Percentiles rank a stretch among this genome's conserved stretches.
phyloP scores from a whole-genome alignment of 2,888 invertebrate species.

The Ceramica pisi region DNA sequence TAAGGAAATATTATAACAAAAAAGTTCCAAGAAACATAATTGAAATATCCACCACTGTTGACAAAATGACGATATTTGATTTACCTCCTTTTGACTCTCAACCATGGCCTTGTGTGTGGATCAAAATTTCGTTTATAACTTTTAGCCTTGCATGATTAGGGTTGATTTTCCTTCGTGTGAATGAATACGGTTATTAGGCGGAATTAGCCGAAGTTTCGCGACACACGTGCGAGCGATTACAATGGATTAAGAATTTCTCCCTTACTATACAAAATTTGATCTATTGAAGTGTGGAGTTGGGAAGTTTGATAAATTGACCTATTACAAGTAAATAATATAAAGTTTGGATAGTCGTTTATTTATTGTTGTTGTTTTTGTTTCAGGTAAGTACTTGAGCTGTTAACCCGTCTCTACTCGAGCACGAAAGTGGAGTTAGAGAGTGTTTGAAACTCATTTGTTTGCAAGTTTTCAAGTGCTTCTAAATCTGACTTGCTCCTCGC shows the following conservation, averaged over 20 bases:
- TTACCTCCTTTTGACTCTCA: constrained; percentile 66
- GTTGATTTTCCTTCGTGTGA: constrained; percentile 61
- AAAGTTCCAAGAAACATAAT: constrained; percentile 45
- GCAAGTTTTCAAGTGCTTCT: constrained; percentile 31
- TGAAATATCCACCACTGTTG: constrained; percentile 34
- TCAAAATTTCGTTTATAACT: constrained; percentile 53
- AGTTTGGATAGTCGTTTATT: constrained; percentile 61
- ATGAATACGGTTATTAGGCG: constrained; percentile 70
- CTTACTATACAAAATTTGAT: constrained; percentile 73
- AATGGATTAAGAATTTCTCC: constrained; percentile 74
- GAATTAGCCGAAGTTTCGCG: constrained; percentile 79
- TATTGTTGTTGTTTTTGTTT: constrained; percentile 78
- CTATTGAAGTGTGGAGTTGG: constrained; percentile 74
- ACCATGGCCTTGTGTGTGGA: constrained; percentile 55
- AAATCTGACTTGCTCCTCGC: constrained; percentile 20
- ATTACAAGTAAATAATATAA: constrained; percentile 66
- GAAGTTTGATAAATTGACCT: constrained; percentile 68
- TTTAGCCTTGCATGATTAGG: constrained; percentile 61
- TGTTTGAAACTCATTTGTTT: constrained; percentile 47
- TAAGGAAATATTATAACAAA: constrained; percentile 30
- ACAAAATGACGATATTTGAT: constrained; percentile 69
- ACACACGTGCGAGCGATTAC: constrained; percentile 82
- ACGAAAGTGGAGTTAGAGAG: constrained; percentile 50
- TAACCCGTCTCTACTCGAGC: constrained; percentile 37
- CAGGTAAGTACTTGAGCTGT: constrained; percentile 81